phyloP scores from a whole-genome alignment of 2,797 vertebrate species.

The Brotula barbata region DNA sequence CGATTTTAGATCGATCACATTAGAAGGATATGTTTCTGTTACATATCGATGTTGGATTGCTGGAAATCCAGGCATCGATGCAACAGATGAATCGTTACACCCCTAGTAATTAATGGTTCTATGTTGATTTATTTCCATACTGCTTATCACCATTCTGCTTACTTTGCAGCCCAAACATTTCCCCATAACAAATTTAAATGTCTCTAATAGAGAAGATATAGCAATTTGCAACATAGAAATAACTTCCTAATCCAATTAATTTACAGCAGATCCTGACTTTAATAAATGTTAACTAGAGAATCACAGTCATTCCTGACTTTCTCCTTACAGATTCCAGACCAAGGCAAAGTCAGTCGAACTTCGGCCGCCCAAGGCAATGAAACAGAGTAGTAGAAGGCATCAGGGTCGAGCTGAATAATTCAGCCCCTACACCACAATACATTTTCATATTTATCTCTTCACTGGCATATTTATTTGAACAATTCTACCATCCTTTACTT shows the following conservation, averaged over 20 bases:
- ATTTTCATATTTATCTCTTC: slow-evolving; percentile 74
- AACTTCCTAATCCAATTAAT: not conserved
- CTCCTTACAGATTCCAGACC: slow-evolving; percentile 40
- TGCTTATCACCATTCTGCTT: too few species aligned
- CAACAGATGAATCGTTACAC: too few species aligned
- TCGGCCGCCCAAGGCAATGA: slow-evolving; percentile 56
- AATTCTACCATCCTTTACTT: slow-evolving; percentile 45
- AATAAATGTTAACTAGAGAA: slow-evolving; percentile 27
- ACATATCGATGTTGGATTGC: too few species aligned
- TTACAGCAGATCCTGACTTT: slow-evolving; percentile 5
- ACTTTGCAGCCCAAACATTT: too few species aligned
- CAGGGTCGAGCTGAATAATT: slow-evolving; percentile 75
- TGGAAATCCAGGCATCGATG: too few species aligned
- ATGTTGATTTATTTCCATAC: too few species aligned
- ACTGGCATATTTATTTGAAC: slow-evolving; percentile 63
- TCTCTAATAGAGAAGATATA: too few species aligned
- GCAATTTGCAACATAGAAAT: too few species aligned
- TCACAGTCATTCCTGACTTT: slow-evolving; percentile 22
- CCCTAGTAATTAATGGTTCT: too few species aligned
- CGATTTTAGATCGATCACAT: too few species aligned
- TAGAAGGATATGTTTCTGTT: too few species aligned
- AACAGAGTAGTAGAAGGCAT: slow-evolving; percentile 69
- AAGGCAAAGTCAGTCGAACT: slow-evolving; percentile 46
- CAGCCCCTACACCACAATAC: slow-evolving; percentile 64
- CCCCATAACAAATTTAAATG: too few species aligned